Percentiles rank a stretch among this genome's conserved stretches.
These are phyloP conservation scores for Fissipunctia ypsillon DNA, from an alignment of 2,888 invertebrate species.

Conservation along the genomic window DNA sequence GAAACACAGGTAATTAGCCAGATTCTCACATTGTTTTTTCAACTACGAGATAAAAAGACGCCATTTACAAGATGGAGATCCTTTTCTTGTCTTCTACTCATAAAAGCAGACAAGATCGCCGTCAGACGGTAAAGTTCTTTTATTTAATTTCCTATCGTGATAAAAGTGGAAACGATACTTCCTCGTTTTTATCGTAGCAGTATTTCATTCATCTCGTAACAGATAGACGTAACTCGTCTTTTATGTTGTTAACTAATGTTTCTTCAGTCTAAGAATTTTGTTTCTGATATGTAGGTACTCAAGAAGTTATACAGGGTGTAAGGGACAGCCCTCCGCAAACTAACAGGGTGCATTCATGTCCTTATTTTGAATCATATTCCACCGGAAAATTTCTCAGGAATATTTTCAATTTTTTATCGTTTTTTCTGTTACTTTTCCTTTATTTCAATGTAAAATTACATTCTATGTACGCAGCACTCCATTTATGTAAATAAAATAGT, in stretches of 20 bases:
- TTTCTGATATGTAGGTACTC: too few relatives aligned
- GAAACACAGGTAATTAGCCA: not conserved
- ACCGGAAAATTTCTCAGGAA: too few relatives aligned
- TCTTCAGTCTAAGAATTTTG: too few relatives aligned
- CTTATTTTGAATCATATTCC: too few relatives aligned
- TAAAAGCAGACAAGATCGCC: not conserved
- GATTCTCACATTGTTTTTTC: not conserved
- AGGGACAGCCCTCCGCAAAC: too few relatives aligned
- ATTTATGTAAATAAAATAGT: too few relatives aligned
- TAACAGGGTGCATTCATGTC: too few relatives aligned
- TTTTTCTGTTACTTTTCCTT: too few relatives aligned
- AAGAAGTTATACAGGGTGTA: too few relatives aligned
- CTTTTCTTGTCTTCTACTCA: not conserved
- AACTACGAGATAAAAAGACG: not conserved
- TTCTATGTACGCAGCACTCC: too few relatives aligned
- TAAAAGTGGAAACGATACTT: slow-evolving; percentile 7
- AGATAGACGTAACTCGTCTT: not conserved
- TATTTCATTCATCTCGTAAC: slow-evolving; percentile 2
- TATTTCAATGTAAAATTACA: too few relatives aligned
- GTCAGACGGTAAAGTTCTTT: not conserved
- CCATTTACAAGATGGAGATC: not conserved
- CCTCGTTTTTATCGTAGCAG: slow-evolving; percentile 6
- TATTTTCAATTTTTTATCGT: too few relatives aligned
- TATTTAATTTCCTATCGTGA: slow-evolving; percentile 11
- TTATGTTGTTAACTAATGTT: not conserved